Evolutionary conservation across 2,888 invertebrate species (phyloP).

Genomic region (Malthinus seriepunctatus): DNA sequence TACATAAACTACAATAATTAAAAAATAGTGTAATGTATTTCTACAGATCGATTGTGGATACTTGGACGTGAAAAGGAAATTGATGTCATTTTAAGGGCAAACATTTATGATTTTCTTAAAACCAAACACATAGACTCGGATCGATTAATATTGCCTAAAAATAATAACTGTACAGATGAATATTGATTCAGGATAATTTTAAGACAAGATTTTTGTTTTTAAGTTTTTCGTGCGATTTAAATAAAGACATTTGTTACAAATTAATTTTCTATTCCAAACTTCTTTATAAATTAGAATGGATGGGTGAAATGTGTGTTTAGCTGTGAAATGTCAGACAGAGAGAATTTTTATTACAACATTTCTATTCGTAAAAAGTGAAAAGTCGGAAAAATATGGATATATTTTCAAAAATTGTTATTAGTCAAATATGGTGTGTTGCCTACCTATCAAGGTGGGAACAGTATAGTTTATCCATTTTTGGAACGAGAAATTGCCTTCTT

Average conservation of each 20-base stretch:
- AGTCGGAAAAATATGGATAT: too few relatives aligned
- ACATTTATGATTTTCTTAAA: conserved; percentile 66
- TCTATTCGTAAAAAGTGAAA: too few relatives aligned
- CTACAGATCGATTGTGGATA: conserved; percentile 73
- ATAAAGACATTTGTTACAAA: neutral
- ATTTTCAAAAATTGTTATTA: too few relatives aligned
- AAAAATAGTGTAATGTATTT: neutral
- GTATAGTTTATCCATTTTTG: too few relatives aligned
- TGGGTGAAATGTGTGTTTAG: too few relatives aligned
- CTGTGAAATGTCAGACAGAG: too few relatives aligned
- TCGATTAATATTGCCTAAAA: conserved; percentile 71
- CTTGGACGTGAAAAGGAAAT: conserved; percentile 69
- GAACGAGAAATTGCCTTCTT: too few relatives aligned
- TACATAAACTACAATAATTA: conserved; percentile 1
- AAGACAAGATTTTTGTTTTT: neutral
- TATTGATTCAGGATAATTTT: conserved; percentile 7
- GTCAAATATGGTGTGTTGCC: too few relatives aligned
- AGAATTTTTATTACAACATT: too few relatives aligned
- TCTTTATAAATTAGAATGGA: too few relatives aligned
- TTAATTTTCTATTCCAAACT: too few relatives aligned
- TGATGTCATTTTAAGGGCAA: conserved; percentile 63
- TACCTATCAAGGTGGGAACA: too few relatives aligned
- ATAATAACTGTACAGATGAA: conserved; percentile 60
- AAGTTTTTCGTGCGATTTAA: neutral
- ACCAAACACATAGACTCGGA: conserved; percentile 68